Percentiles rank a stretch among this genome's conserved stretches.
phyloP scores from a whole-genome alignment of 2,888 invertebrate species.

The Drosophila mulleri region DNA sequence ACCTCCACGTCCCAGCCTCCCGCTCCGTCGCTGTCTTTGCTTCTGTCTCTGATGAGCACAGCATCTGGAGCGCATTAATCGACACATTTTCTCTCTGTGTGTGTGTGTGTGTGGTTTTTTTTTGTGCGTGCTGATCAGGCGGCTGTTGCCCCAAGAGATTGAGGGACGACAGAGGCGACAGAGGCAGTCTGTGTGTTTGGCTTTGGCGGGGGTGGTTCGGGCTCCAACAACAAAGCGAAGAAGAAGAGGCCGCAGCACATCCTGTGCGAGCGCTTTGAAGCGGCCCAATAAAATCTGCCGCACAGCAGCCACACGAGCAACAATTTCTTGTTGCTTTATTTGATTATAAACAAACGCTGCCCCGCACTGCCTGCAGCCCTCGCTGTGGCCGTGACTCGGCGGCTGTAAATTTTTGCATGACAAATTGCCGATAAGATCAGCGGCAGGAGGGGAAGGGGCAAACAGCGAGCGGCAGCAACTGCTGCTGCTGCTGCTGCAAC shows the following conservation, averaged over 20 bases:
- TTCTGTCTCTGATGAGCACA: conserved; percentile 45
- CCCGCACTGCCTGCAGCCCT: not conserved
- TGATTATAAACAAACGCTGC: conserved; percentile 70
- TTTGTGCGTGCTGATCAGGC: conserved; percentile 61
- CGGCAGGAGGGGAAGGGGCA: conserved; percentile 45
- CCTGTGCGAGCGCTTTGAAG: conserved; percentile 70
- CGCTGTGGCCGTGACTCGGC: conserved; percentile 35
- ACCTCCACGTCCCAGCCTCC: not conserved
- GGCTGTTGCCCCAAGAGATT: conserved; percentile 27
- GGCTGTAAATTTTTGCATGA: conserved; percentile 80
- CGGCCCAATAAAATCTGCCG: conserved; percentile 57
- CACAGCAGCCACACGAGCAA: conserved; percentile 57
- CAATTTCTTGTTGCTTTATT: conserved; percentile 18
- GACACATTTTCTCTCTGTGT: conserved; percentile 69
- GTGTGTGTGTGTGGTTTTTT: not conserved
- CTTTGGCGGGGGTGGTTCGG: conserved; percentile 7
- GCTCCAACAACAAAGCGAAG: conserved; percentile 25
- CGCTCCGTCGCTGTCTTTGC: not conserved
- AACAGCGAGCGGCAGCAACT: conserved; percentile 22
- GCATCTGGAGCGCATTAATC: conserved; percentile 80
- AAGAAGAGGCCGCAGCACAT: conserved; percentile 44
- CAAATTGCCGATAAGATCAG: conserved; percentile 82
- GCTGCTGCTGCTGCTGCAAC: not conserved
- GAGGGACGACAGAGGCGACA: not conserved
- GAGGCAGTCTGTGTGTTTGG: conserved; percentile 1